Conservation (phyloP, 2,113 vertebrate species). For the Stigmatopora nigra region DNA sequence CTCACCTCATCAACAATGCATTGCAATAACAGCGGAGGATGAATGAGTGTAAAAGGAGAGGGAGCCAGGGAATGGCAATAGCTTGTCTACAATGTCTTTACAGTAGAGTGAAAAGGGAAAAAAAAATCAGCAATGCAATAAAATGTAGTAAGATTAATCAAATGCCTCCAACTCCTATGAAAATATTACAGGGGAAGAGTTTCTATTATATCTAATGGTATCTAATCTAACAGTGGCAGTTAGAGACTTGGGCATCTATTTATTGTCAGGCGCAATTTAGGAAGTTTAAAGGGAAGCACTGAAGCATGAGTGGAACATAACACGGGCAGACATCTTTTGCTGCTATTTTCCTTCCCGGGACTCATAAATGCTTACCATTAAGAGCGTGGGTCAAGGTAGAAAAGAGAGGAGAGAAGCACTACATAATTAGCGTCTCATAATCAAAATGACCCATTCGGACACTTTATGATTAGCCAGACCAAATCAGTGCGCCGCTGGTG, state of each 20-base stretch:
- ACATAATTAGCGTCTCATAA: slow-evolving; percentile 99
- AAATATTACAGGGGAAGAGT: slow-evolving; percentile 92
- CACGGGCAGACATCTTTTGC: slow-evolving; percentile 83
- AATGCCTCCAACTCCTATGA: slow-evolving; percentile 98
- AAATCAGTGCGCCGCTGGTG: slow-evolving; percentile 98
- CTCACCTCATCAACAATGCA: slow-evolving; percentile 99
- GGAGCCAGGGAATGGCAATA: slow-evolving; percentile 81
- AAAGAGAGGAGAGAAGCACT: slow-evolving; percentile 78
- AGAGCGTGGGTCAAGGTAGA: slow-evolving; percentile 79
- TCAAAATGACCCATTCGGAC: slow-evolving; percentile 99
- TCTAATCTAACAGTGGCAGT: slow-evolving; percentile 99
- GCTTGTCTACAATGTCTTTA: slow-evolving; percentile 90
- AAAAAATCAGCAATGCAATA: slow-evolving; percentile 99
- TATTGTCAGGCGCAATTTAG: slow-evolving; percentile 98
- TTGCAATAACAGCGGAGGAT: slow-evolving; percentile 99
- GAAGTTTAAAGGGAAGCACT: slow-evolving; percentile 99
- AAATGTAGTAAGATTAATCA: slow-evolving; percentile 99
- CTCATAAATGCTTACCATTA: slow-evolving; percentile 99
- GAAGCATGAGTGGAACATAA: slow-evolving; percentile 89
- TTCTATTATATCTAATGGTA: slow-evolving; percentile 99
- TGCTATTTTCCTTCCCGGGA: slow-evolving; percentile 65
- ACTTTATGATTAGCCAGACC: slow-evolving; percentile 99
- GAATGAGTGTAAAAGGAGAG: slow-evolving; percentile 59
- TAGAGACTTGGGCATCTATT: slow-evolving; percentile 98
- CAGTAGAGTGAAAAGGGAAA: slow-evolving; percentile 84